Evolutionary conservation across 1,140 invertebrate genomes (phyloP), one percentile per base, ranked within the genome.

Genomic region (Brachionus plicatilis): DNA sequence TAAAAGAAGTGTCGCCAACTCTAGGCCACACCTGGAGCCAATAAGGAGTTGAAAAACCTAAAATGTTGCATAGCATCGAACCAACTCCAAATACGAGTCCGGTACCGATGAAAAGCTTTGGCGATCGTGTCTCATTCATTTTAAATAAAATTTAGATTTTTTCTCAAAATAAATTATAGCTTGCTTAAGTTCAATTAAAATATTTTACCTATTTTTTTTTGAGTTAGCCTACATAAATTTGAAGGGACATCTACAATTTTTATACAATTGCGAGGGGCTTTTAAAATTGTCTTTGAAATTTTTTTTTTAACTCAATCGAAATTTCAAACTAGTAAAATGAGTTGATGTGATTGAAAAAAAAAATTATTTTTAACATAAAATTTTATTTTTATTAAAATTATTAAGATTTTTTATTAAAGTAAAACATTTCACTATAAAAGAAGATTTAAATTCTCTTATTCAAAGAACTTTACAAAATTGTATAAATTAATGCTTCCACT

Each of bases 11-110:
- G 70, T 86, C 84, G n/a, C 70, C 60, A 27, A 86, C 85, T 29
- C 85, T 80, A 29, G 86, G 84, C 86, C 86, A 86, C 29, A 85
- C 84, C 37, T 85, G 79, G 29, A 85, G 66, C 86, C 86, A 86
- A 72, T 86, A 86, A 11, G 86, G 86, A 0, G 86, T 85, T 14
- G 68, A 75, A 79, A 86, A 86, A 2, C 72, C 72, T 14, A 86
- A 70, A 20, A 86, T 50, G 33, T 86, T 83, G 43, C 68, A 82
- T 3, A 86, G 12, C 45, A 86, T 79, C 2, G 84, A 78, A 37
- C 53, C 50, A 12, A 47, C 53, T 24, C 79, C 79, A 65, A 82
- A 82, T n/a, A 65, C 53, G 2, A 82, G 43, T 45, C 53, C 79
- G 45, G 50, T 82, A 20, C 79, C 79, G 41, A 82, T 82, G 45